phyloP scores from a whole-genome alignment of 2,113 vertebrate genomes.

The Craseonycteris thonglongyai region DNA sequence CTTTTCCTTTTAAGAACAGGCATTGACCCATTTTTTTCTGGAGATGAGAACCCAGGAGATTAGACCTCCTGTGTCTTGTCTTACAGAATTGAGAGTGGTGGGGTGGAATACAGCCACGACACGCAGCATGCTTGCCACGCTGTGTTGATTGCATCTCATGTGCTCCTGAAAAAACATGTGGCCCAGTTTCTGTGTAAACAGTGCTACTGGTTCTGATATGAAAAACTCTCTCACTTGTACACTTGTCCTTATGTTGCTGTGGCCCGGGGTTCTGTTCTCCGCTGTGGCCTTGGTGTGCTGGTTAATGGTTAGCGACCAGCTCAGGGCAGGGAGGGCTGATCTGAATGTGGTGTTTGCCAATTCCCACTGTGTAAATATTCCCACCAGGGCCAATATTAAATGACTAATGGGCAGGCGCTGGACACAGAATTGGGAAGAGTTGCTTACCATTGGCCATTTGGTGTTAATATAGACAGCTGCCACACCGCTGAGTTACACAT shows the following conservation, averaged over 20 bases:
- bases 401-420: neutral
- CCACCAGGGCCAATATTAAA: neutral
- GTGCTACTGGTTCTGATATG: neutral
- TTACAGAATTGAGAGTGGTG: neutral
- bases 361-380: neutral
- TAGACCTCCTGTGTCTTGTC: neutral
- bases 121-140: neutral
- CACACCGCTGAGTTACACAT: neutral
- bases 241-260: neutral
- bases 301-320: neutral
- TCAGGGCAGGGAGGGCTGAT: neutral
- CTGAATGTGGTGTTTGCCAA: neutral
- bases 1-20: neutral
- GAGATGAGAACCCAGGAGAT: neutral
- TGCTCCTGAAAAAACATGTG: neutral
- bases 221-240: neutral
- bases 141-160: neutral
- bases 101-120: neutral
- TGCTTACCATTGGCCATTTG: neutral
- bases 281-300: neutral
- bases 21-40: neutral
- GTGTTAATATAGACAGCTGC: neutral
- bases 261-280: neutral
- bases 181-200: neutral
- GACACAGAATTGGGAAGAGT: neutral